Conservation (phyloP, 2,797 vertebrate genomes). For the Austrolebias charrua region DNA sequence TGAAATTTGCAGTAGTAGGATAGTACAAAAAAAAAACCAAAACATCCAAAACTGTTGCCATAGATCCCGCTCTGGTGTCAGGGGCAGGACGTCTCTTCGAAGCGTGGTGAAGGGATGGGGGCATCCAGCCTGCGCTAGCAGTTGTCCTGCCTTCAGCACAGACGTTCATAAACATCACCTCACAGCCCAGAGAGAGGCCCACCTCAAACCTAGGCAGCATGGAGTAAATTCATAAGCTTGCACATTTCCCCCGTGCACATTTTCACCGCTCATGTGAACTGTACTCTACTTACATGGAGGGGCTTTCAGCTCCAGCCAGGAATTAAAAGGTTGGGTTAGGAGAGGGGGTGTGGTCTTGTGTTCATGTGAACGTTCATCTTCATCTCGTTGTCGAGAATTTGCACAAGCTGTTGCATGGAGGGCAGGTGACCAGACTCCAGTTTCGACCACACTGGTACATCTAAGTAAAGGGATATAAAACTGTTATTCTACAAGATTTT, state of each 20-base stretch:
- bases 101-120: slow-evolving; percentile 78
- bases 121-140: slow-evolving; percentile 92
- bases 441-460: slow-evolving; percentile 99
- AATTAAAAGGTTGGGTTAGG: slow-evolving; percentile 85
- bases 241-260: neutral
- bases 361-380: slow-evolving; percentile 99
- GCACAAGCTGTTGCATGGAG: slow-evolving; percentile 98
- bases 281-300: slow-evolving; percentile 66
- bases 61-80: slow-evolving; percentile 74
- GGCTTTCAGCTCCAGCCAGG: slow-evolving; percentile 72
- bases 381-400: slow-evolving; percentile 99
- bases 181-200: slow-evolving; percentile 83
- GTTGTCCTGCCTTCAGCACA: slow-evolving; percentile 93
- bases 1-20: slow-evolving; percentile 69
- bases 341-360: slow-evolving; percentile 88
- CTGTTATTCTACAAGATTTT: neutral
- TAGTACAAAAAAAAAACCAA: slow-evolving; percentile 60
- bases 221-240: neutral
- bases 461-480: slow-evolving; percentile 59
- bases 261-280: neutral
- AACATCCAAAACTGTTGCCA: slow-evolving; percentile 75
- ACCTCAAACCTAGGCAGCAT: slow-evolving; percentile 80
- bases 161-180: slow-evolving; percentile 93
- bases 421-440: slow-evolving; percentile 97
- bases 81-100: slow-evolving; percentile 80